These are phyloP conservation scores for Macquaria ambigua DNA, from an alignment of 2,113 vertebrate genomes.

Conservation along the genomic window DNA sequence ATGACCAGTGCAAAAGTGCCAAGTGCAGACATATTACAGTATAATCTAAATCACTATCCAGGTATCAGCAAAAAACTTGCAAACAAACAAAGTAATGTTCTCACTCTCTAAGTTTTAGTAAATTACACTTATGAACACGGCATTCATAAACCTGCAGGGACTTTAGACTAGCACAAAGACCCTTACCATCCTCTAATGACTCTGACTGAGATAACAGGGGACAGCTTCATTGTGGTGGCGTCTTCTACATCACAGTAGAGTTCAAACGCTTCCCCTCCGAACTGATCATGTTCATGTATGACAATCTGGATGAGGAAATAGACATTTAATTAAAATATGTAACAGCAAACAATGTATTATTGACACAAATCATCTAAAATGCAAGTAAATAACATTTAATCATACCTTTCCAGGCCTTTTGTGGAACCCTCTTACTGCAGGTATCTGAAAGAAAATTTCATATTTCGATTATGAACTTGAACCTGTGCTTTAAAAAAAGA, in stretches of 20 bases:
- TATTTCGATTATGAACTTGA: neutral
- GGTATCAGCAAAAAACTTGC: neutral
- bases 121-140: neutral
- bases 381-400: neutral
- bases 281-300: conserved; percentile 85
- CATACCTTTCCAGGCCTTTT: conserved; percentile 94
- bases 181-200: conserved; percentile 95
- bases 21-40: neutral
- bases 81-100: neutral
- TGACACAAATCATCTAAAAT: neutral
- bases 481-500: neutral
- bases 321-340: neutral
- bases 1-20: too few relatives aligned
- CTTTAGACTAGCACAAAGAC: neutral
- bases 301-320: conserved; percentile 84
- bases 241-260: conserved; percentile 88
- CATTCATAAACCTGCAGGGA: neutral
- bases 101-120: neutral
- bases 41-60: too few relatives aligned
- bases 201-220: conserved; percentile 89
- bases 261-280: conserved; percentile 85
- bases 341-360: neutral
- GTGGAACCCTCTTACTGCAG: conserved; percentile 83
- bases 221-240: conserved; percentile 88
- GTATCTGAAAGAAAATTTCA: conserved; percentile 59